A percentile compares a stretch with the other conserved stretches of the same genome.
These are phyloP conservation scores for Villa cingulata DNA, from an alignment of 2,888 invertebrate genomes.

Conservation along the genomic window DNA sequence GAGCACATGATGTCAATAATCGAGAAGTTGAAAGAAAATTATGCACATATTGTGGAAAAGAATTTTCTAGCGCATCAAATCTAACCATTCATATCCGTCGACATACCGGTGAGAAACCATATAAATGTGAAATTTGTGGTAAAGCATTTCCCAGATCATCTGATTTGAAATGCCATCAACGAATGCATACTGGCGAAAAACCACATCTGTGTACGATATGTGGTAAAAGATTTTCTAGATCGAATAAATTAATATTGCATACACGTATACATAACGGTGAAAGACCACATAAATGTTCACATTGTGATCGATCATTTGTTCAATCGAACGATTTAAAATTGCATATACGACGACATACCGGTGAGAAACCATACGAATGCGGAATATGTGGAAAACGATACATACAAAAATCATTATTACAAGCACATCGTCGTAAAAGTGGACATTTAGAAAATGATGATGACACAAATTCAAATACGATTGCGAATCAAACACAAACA, in stretches of 20 bases:
- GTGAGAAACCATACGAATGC: slow-evolving; percentile 51
- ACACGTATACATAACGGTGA: slow-evolving; percentile 45
- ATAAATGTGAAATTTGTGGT: slow-evolving; percentile 47
- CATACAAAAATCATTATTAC: slow-evolving; percentile 50
- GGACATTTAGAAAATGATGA: slow-evolving; percentile 37
- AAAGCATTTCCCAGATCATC: slow-evolving; percentile 51
- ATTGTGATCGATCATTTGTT: slow-evolving; percentile 42
- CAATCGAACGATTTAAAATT: slow-evolving; percentile 59
- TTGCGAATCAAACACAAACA: too few relatives aligned
- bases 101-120: slow-evolving; percentile 52
- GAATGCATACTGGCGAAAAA: slow-evolving; percentile 48
- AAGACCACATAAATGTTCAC: slow-evolving; percentile 46
- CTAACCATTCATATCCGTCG: slow-evolving; percentile 52
- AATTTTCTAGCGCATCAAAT: slow-evolving; percentile 47
- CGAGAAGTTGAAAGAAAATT: slow-evolving; percentile 37
- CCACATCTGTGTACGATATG: slow-evolving; percentile 38
- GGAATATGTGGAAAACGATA: slow-evolving; percentile 54
- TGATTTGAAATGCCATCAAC: slow-evolving; percentile 45
- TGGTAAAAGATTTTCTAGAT: slow-evolving; percentile 39
- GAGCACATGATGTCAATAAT: slow-evolving; percentile 38
- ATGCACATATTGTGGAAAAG: slow-evolving; percentile 46
- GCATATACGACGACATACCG: slow-evolving; percentile 56
- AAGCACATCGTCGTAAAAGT: slow-evolving; percentile 47
- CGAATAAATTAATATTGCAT: slow-evolving; percentile 47
- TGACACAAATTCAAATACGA: too few relatives aligned